These are phyloP conservation scores for Galagoides demidoff DNA, from an alignment of 2,797 vertebrate species.

Conservation along the genomic window DNA sequence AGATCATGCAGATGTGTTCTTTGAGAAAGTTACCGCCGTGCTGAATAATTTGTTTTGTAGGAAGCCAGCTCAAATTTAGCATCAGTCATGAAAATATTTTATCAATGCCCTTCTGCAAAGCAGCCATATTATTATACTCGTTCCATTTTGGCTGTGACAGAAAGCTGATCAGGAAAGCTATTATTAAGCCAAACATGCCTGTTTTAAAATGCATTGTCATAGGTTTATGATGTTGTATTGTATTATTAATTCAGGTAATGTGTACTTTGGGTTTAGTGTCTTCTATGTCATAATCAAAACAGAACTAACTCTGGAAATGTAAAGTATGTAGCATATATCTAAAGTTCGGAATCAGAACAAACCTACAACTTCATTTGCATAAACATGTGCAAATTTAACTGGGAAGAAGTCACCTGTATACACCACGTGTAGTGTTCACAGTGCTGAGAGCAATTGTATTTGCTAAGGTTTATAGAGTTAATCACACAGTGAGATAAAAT, in stretches of 20 bases:
- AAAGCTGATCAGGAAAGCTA: conserved; percentile 31
- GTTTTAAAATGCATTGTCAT: not conserved
- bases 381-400: not conserved
- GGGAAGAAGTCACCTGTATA: not conserved
- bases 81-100: conserved; percentile 18
- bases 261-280: not conserved
- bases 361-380: not conserved
- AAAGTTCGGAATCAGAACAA: conserved; percentile 32
- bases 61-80: conserved; percentile 22
- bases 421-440: not conserved
- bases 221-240: not conserved
- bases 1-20: conserved; percentile 38
- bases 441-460: not conserved
- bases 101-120: conserved; percentile 24
- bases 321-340: not conserved
- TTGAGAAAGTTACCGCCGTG: not conserved
- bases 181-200: not conserved
- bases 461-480: not conserved
- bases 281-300: conserved; percentile 26
- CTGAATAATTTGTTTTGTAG: conserved; percentile 55
- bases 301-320: not conserved
- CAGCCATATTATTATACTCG: not conserved
- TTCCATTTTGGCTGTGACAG: not conserved
- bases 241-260: not conserved
- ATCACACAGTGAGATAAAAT: not conserved